Evolutionary conservation across 1,140 invertebrate species (phyloP), one percentile per base, ranked within the genome.

Genomic region (Dinoponera quadriceps): DNA sequence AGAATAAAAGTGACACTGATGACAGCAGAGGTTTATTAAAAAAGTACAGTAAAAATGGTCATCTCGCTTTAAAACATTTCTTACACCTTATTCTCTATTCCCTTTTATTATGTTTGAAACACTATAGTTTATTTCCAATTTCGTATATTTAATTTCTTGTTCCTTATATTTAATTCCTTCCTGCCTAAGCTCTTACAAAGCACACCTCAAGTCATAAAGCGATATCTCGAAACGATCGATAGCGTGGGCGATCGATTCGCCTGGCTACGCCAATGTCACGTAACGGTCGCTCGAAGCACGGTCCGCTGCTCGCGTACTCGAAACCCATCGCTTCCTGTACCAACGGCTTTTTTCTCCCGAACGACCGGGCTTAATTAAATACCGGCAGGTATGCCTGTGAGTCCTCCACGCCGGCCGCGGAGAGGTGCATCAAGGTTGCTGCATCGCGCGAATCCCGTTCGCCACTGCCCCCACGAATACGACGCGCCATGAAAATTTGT

Each of bases 281-380:
- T 90, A 89, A 89, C 88, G 88, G 88, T 33, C 69, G 78, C 77
- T 84, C 72, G 83, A 82, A 73, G 77, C 54, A 87, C 80, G 88
- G 62, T 88, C 51, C 80, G 88, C 33, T 89, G 83, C 65, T 78
- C 62, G 77, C 81, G 62, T 66, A 86, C 81, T 84, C 86, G 77
- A 89, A 88, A 90, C 88, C 83, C 88, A 86, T 90, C 83, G 88
- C 89, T 90, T 90, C 89, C 89, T 88, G 88, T 72, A 88, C 38
- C 72, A 83, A 75, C 81, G 27, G 65, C 85, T 89, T 85, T 81
- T 85, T 90, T 84, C 20, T 57, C 13, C 44, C 59, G 48, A 73
- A 48, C 38, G 69, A 49, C 69, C 60, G 63, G 83, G 68, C 22
- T 89, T 90, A 89, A 89, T 90, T 89, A 85, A 90, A 87, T 89